Base-by-base conservation (phyloP, 2,797 vertebrate species). In the Oryzias dopingdopingensis region DNA sequence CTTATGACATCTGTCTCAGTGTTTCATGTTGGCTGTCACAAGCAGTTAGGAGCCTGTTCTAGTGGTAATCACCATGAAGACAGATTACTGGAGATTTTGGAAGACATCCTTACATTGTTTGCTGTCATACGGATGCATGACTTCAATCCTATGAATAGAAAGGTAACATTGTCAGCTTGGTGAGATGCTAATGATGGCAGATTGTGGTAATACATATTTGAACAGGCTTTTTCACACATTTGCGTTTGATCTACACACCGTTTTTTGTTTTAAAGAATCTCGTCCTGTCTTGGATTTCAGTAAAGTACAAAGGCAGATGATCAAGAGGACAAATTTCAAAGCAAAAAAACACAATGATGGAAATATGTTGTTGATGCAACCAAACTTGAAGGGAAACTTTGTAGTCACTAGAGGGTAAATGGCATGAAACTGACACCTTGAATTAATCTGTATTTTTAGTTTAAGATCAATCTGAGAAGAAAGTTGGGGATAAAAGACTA, bases 1-100 rank as follows among this genome's bases (percentile, higher is more conserved):
- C 81, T 88, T 75, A 76, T 80, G 83, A 86, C 86, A 87, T 88
- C 81, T 86, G 86, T 86, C 80, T 82, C 67, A 45, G 63, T 59
- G 57, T 70, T 78, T 84, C 77, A 76, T 81, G 81, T 86, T 76
- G 79, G 69, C 82, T 84, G 86, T 86, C 87, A 82, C 67, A 69
- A 72, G 80, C 77, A 70, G 70, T 87, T 84, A 82, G 51, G 65
- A 65, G 75, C 63, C 74, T 52, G 67, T 72, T 74, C 67, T 78
- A 56, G 70, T 23, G n/a, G 60, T 80, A 77, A 84, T 86, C 81
- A 77, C 56, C 43, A 50, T 49, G 60, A 80, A 74, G 79, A 83
- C 80, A 71, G 71, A 83, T 86, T 80, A 71, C 65, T 45, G 56
- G 45, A 67, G 80, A 78, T 83, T 84, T 83, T 66, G 58, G 73